Conservation (phyloP, 2,797 vertebrate genomes). For the Percopsis omiscomaycus region DNA sequence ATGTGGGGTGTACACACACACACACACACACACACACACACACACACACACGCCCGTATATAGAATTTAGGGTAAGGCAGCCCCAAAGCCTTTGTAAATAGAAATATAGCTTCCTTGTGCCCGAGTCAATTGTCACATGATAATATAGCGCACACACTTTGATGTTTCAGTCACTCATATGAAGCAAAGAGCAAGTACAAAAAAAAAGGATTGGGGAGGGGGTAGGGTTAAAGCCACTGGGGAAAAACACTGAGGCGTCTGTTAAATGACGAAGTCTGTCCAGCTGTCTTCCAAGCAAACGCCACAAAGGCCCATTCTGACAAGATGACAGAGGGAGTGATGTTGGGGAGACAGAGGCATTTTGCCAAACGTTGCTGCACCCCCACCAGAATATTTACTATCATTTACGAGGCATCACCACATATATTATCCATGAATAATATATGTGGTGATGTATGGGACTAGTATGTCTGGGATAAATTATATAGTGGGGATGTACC, state of each 20-base stretch:
- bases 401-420: conserved; percentile 55
- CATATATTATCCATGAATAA: conserved; percentile 70
- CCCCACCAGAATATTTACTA: conserved; percentile 58
- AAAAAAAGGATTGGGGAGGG: conserved; percentile 2
- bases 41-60: neutral
- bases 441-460: conserved; percentile 63
- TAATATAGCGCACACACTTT: conserved; percentile 40
- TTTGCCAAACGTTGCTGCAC: conserved; percentile 59
- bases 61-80: conserved; percentile 36
- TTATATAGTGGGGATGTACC: conserved; percentile 49
- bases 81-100: conserved; percentile 56
- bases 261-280: conserved; percentile 60
- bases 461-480: conserved; percentile 47
- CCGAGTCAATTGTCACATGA: conserved; percentile 60
- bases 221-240: conserved; percentile 49
- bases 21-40: conserved; percentile 16
- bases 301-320: conserved; percentile 53
- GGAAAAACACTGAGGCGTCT: conserved; percentile 42
- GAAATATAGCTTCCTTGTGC: conserved; percentile 45
- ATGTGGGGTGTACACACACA: conserved; percentile 52
- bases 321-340: conserved; percentile 6
- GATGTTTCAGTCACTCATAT: conserved; percentile 33
- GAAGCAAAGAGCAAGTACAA: conserved; percentile 9
- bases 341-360: conserved; percentile 28
- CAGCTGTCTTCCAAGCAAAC: conserved; percentile 63